These are phyloP conservation scores for Mirza zaza DNA, from an alignment of 2,113 vertebrate genomes.

Conservation along the genomic window DNA sequence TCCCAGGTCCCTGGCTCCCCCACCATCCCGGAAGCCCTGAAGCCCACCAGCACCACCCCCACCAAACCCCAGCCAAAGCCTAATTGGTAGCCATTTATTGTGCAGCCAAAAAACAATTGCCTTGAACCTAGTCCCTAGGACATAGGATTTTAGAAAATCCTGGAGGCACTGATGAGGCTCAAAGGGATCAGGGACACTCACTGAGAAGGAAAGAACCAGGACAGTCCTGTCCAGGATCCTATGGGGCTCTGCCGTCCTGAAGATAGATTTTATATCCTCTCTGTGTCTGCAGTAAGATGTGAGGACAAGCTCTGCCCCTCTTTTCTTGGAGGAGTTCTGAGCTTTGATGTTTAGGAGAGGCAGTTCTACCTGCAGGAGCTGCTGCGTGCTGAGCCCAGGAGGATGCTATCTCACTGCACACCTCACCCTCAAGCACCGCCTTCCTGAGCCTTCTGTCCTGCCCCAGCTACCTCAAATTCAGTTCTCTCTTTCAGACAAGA, in stretches of 20 bases:
- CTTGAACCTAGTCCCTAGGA: background rate
- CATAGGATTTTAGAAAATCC: background rate
- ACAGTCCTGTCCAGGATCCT: rapidly evolving
- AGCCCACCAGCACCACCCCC: background rate
- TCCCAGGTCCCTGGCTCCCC: background rate
- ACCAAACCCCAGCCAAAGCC: background rate
- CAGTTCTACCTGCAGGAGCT: background rate
- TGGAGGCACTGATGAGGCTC: background rate
- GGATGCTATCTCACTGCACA: rapidly evolving
- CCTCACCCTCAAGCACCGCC: no score
- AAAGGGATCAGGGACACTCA: rapidly evolving
- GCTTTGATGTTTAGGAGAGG: background rate
- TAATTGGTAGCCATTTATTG: background rate
- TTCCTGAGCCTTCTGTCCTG: background rate
- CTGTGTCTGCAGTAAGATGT: rapidly evolving
- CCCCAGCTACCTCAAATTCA: background rate
- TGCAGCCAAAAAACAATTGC: background rate
- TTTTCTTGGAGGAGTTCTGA: background rate
- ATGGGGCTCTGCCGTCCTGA: background rate
- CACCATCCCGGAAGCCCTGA: rapidly evolving
- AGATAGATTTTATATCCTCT: rapidly evolving
- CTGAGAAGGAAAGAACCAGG: background rate
- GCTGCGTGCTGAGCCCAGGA: background rate
- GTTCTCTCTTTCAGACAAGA: background rate
- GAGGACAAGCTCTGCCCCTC: rapidly evolving